Conservation (phyloP, 2,888 invertebrate genomes). For the Plagodis dolabraria region DNA sequence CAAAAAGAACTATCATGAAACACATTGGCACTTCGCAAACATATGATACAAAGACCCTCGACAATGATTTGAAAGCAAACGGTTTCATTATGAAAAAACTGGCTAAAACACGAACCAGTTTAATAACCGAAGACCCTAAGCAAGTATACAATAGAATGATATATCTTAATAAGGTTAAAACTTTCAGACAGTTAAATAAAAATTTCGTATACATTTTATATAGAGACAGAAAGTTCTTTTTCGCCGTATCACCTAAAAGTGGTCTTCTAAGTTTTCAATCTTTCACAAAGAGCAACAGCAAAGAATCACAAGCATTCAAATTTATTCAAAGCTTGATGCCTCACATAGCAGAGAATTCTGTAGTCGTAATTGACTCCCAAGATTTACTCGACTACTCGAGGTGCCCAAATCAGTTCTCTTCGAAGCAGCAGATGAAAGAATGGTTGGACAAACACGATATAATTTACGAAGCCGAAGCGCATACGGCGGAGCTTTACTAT, state of each 20-base stretch:
- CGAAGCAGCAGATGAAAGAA: conserved; percentile 1
- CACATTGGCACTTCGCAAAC: neutral
- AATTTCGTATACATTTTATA: neutral
- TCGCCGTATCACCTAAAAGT: neutral
- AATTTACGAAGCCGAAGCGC: neutral
- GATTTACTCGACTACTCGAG: neutral
- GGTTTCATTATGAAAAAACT: neutral
- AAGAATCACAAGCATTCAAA: neutral
- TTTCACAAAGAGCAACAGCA: neutral
- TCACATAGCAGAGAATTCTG: neutral
- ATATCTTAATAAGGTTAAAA: conserved; percentile 2
- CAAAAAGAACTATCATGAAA: neutral
- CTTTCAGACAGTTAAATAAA: neutral
- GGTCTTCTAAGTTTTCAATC: neutral
- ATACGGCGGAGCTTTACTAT: conserved; percentile 2
- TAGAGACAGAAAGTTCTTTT: neutral
- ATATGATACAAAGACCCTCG: neutral
- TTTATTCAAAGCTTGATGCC: neutral
- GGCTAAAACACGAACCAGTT: neutral
- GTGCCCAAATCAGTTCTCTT: neutral
- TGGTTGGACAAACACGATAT: neutral
- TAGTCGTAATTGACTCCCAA: conserved; percentile 1
- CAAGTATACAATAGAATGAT: conserved; percentile 2
- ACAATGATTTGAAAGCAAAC: neutral
- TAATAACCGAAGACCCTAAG: conserved; percentile 4